phyloP scores from a whole-genome alignment of 2,797 vertebrate species.

The Orientallactaga sibirica region DNA sequence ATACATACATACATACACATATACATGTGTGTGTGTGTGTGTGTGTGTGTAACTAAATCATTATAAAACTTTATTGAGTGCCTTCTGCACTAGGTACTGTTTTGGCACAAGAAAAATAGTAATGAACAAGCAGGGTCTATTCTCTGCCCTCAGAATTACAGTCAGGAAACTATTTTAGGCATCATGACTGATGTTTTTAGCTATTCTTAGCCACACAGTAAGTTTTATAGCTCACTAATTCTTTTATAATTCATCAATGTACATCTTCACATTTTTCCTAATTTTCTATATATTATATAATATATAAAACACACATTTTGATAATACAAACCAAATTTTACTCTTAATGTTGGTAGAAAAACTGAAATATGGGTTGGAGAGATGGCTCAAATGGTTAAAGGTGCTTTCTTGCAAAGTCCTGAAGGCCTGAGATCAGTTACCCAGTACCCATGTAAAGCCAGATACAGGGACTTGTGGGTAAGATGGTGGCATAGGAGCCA shows the following conservation, averaged over 20 bases:
- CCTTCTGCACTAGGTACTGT: background rate
- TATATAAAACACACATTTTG: background rate
- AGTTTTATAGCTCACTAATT: slow-evolving; percentile 3
- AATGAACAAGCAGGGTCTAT: background rate
- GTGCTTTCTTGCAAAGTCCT: no score
- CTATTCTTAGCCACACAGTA: background rate
- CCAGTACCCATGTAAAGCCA: no score
- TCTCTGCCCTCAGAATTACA: background rate
- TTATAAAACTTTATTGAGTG: slow-evolving; percentile 30
- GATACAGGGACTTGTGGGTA: no score
- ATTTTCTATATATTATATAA: background rate
- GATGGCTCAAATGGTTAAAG: no score
- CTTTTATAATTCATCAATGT: slow-evolving; percentile 14
- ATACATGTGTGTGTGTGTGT: no score
- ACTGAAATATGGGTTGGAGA: background rate
- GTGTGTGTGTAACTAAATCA: background rate
- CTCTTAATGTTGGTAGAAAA: background rate
- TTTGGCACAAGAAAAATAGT: background rate
- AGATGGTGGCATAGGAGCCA: no score
- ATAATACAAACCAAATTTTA: slow-evolving; percentile 2
- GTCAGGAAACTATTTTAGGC: background rate
- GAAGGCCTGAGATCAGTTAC: no score
- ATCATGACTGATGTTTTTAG: background rate
- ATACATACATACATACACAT: no score
- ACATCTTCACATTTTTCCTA: slow-evolving; percentile 57